Conservation (phyloP, 1,140 invertebrate genomes). For the Aethina tumida region DNA sequence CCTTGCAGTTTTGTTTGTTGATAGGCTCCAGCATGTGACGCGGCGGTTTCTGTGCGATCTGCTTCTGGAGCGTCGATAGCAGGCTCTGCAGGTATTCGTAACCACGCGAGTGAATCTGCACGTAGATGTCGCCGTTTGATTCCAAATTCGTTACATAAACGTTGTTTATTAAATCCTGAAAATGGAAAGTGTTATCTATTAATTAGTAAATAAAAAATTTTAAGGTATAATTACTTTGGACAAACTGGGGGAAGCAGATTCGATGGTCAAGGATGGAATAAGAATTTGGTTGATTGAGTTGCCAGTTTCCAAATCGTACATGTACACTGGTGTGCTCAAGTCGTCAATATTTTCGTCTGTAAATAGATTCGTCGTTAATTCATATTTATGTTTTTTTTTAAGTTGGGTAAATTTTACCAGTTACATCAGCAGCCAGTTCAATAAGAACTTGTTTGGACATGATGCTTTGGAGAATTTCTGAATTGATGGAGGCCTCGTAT, state of each 20-base stretch:
- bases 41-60: conserved; percentile 19
- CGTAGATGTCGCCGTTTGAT: conserved; percentile 36
- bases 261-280: conserved; percentile 20
- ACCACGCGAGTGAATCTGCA: conserved; percentile 37
- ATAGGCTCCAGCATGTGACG: conserved; percentile 7
- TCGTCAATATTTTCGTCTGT: conserved; percentile 3
- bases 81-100: conserved; percentile 31
- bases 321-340: conserved; percentile 19
- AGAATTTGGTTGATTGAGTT: conserved; percentile 26
- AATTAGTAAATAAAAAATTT: not conserved
- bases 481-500: conserved; percentile 28
- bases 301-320: conserved; percentile 28
- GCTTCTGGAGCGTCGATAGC: conserved; percentile 23
- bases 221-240: conserved; percentile 21
- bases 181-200: conserved; percentile 1
- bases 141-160: conserved; percentile 38
- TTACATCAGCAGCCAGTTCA: conserved; percentile 16
- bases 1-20: conserved; percentile 16
- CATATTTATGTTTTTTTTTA: not conserved
- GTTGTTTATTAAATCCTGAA: conserved; percentile 30
- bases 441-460: conserved; percentile 15
- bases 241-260: conserved; percentile 23
- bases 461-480: conserved; percentile 18
- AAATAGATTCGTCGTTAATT: not conserved
- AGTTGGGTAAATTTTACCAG: conserved; percentile 11